A percentile compares a stretch with the other conserved stretches of the same genome.
Evolutionary conservation across 1,140 invertebrate species (phyloP).

Genomic region (Leptinotarsa lineolata): DNA sequence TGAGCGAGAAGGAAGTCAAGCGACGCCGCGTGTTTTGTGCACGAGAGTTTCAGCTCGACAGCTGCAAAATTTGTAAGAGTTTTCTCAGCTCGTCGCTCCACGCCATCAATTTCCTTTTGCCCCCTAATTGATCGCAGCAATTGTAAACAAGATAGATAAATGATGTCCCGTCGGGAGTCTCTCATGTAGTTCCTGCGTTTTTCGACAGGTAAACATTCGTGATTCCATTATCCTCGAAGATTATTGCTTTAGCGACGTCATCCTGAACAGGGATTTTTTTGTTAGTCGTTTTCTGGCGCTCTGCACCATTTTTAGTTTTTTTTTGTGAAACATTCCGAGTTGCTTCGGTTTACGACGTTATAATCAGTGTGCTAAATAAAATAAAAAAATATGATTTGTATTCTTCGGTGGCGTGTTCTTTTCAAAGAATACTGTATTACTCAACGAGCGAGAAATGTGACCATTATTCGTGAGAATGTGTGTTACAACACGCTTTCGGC

Average conservation of each 20-base stretch:
- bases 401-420: no score
- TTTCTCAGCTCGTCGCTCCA: constrained; percentile 21
- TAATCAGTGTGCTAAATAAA: no score
- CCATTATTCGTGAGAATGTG: no score
- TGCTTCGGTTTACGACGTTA: no score
- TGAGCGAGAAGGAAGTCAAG: constrained; percentile 23
- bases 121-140: constrained; percentile 25
- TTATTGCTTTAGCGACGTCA: not conserved
- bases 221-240: not conserved
- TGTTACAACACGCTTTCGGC: no score
- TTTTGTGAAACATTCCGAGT: no score
- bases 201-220: constrained; percentile 13
- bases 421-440: no score
- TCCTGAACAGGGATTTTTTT: not conserved
- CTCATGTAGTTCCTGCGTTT: not conserved
- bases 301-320: no score
- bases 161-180: constrained; percentile 16
- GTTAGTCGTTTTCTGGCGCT: no score
- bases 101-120: constrained; percentile 28
- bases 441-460: no score
- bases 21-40: constrained; percentile 22
- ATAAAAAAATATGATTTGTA: no score
- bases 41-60: constrained; percentile 13
- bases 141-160: constrained; percentile 27
- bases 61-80: constrained; percentile 17